Evolutionary conservation across 2,888 invertebrate species (phyloP).

Genomic region (Muschampia plurimacula): DNA sequence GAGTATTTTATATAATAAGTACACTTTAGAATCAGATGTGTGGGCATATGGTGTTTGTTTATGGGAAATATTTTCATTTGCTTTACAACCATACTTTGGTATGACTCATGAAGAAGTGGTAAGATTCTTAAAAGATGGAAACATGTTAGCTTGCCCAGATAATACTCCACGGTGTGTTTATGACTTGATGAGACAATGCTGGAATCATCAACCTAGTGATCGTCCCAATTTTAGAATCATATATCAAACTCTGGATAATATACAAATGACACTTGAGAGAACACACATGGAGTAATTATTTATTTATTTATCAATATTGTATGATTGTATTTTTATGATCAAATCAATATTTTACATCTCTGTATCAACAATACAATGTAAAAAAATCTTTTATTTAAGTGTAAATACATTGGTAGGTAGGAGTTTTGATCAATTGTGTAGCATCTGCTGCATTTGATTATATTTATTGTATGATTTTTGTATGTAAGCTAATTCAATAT

Average conservation of each 20-base stretch:
- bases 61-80: slow-evolving; percentile 99
- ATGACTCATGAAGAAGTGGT: slow-evolving; percentile 99
- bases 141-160: slow-evolving; percentile 95
- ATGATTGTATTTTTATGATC: slow-evolving; percentile 43
- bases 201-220: slow-evolving; percentile 94
- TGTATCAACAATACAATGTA: slow-evolving; percentile 41
- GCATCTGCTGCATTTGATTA: slow-evolving; percentile 4
- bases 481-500: slow-evolving; percentile 1
- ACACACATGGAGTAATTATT: slow-evolving; percentile 68
- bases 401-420: slow-evolving; percentile 35
- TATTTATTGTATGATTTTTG: slow-evolving; percentile 22
- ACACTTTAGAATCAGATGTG: slow-evolving; percentile 97
- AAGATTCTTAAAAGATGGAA: slow-evolving; percentile 96
- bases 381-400: slow-evolving; percentile 43
- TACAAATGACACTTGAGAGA: slow-evolving; percentile 83
- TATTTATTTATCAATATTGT: slow-evolving; percentile 38
- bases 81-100: slow-evolving; percentile 98
- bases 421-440: slow-evolving; percentile 15
- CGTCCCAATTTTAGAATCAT: slow-evolving; percentile 95
- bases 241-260: slow-evolving; percentile 91
- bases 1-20: slow-evolving; percentile 98
- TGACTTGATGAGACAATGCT: slow-evolving; percentile 97
- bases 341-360: slow-evolving; percentile 46
- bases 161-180: slow-evolving; percentile 95
- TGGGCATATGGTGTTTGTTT: slow-evolving; percentile 99